Evolutionary conservation across 2,888 invertebrate genomes (phyloP), one percentile per base, ranked within the genome.

Genomic region (Nymphalis polychloros): DNA sequence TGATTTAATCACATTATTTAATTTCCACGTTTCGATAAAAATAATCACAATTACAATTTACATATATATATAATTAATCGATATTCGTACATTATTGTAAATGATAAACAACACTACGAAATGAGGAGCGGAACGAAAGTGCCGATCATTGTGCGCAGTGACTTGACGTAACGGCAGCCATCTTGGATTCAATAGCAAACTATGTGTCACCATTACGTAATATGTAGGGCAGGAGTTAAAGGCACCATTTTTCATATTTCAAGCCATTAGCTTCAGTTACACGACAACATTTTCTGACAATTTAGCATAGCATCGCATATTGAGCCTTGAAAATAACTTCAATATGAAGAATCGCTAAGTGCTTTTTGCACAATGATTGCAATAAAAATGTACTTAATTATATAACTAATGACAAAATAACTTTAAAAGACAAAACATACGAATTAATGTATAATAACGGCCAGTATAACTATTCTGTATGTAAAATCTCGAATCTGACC

Each of bases 111-210:
- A 67, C 76, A 62, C 72, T 72, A 65, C 23, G 35, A 48, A 62
- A 31, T 20, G 50, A 63, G 63, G 69, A 62, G 63, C 63, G 67
- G 71, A 76, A 77, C 76, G 76, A 76, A 76, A 74, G 73, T 70
- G 63, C 72, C 67, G n/a, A 6, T 52, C 68, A 67, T 67, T 72
- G 59, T 73, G 73, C 69, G 67, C 74, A 46, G 50, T 41, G 55
- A 53, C 59, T 48, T 68, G 64, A 70, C 75, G 71, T 73, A 75
- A 75, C 63, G 55, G 69, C 69, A 69, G 72, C 75, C 75, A 74
- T 76, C 73, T 74, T 73, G 75, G 64, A 72, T 70, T 68, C 71
- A 76, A 72, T 74, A 76, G 65, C 72, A 52, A 23, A 8, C n/a
- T 8, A 10, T 57, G 41, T n/a, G 41, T 41, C 57, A 41, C 41